These are phyloP conservation scores for Otus sunia DNA, from an alignment of 2,113 vertebrate genomes.

Conservation along the genomic window DNA sequence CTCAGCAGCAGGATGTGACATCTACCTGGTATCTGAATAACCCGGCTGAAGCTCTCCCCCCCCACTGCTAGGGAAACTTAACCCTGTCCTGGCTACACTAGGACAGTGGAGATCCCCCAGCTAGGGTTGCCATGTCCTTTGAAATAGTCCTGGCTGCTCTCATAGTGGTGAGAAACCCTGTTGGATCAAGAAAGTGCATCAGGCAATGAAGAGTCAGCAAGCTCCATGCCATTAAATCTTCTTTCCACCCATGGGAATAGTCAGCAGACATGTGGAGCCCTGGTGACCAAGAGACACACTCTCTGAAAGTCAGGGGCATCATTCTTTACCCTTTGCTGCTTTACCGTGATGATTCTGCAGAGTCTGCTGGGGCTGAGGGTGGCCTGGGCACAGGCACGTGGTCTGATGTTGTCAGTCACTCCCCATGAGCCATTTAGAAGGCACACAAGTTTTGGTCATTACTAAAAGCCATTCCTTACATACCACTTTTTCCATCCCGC, in stretches of 20 bases:
- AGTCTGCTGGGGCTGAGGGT: not conserved
- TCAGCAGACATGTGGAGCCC: accelerated
- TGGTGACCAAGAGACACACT: not conserved
- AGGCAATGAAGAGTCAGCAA: not conserved
- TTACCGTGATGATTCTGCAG: not conserved
- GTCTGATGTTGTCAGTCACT: not conserved
- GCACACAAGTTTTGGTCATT: not conserved
- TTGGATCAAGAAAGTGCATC: not conserved
- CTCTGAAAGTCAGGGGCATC: not conserved
- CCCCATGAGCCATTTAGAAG: not conserved
- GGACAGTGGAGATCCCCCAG: not conserved
- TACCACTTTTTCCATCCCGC: not conserved
- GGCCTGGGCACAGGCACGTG: not conserved
- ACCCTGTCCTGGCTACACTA: too few species aligned
- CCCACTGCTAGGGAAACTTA: too few species aligned
- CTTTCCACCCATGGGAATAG: not conserved
- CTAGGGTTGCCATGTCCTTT: not conserved
- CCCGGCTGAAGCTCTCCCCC: too few species aligned
- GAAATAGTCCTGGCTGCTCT: not conserved
- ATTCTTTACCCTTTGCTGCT: not conserved
- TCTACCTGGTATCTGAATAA: too few species aligned
- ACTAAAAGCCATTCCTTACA: not conserved
- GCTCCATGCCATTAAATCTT: not conserved
- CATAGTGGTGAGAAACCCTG: not conserved
- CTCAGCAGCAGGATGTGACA: too few species aligned